A percentile compares a stretch with the other conserved stretches of the same genome.
phyloP scores from a whole-genome alignment of 1,140 invertebrate species.

The Sycophila sp. region DNA sequence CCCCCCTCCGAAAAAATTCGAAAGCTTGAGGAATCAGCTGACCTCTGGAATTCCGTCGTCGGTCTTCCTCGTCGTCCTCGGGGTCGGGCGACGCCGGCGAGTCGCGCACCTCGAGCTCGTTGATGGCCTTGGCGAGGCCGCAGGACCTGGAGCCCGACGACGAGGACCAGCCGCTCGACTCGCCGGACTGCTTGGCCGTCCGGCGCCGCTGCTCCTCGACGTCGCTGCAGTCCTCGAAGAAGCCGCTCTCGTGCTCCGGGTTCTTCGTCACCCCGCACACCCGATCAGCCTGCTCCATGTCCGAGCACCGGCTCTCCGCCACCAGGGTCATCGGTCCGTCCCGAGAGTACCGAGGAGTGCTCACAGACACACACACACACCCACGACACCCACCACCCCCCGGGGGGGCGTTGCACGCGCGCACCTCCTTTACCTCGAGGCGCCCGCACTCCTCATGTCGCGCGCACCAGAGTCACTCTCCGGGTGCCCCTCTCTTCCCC shows the following conservation, averaged over 20 bases:
- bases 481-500: too few species aligned
- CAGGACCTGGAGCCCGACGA: constrained; percentile 41
- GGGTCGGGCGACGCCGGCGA: constrained; percentile 51
- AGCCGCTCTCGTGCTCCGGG: constrained; percentile 58
- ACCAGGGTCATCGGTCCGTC: constrained; percentile 1
- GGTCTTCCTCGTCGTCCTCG: constrained; percentile 1
- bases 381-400: too few species aligned
- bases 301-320: background rate
- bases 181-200: constrained; percentile 35
- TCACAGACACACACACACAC: too few species aligned
- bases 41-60: too few species aligned
- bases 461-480: too few species aligned
- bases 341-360: too few species aligned
- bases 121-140: constrained; percentile 45
- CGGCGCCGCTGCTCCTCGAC: constrained; percentile 37
- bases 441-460: background rate
- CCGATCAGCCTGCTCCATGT: constrained; percentile 1
- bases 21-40: too few species aligned
- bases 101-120: constrained; percentile 48
- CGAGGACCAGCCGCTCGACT: constrained; percentile 38
- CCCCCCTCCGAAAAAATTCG: too few species aligned
- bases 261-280: constrained; percentile 47
- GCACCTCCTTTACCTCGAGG: background rate
- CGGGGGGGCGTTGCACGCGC: background rate
- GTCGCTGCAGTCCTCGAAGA: constrained; percentile 52